phyloP scores from a whole-genome alignment of 2,797 vertebrate species.

The Enteromius fasciolatus region DNA sequence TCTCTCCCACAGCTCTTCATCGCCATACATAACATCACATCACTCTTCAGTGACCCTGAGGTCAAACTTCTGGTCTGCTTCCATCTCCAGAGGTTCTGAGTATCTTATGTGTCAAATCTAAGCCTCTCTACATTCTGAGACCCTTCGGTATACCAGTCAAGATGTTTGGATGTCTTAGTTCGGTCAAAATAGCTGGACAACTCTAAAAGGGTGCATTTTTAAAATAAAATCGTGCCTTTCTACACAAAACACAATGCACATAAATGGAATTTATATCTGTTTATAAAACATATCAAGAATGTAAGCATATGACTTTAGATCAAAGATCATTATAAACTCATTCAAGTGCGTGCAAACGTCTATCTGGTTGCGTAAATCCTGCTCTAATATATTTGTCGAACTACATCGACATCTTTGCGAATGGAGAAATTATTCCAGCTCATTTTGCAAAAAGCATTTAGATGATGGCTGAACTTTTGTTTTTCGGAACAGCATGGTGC shows the following conservation, averaged over 20 bases:
- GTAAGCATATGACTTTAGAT: not conserved
- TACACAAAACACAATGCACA: not conserved
- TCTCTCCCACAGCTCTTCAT: constrained; percentile 30
- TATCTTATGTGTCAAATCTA: constrained; percentile 37
- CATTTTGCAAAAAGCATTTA: constrained; percentile 27
- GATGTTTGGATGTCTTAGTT: not conserved
- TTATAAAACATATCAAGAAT: not conserved
- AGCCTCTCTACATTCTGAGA: constrained; percentile 7
- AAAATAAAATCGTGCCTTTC: not conserved
- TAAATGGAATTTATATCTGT: not conserved
- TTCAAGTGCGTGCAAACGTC: not conserved
- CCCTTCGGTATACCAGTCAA: constrained; percentile 13
- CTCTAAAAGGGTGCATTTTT: not conserved
- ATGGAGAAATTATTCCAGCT: constrained; percentile 34
- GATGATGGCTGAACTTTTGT: constrained; percentile 15
- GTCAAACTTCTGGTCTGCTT: constrained; percentile 39
- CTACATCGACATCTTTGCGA: not conserved
- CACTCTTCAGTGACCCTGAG: constrained; percentile 32
- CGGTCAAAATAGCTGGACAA: not conserved
- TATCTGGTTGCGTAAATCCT: not conserved
- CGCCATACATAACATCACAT: constrained; percentile 41
- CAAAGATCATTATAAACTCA: constrained; percentile 38
- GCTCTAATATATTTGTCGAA: not conserved
- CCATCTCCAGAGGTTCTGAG: constrained; percentile 19
- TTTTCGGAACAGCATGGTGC: not conserved